Percentiles rank a stretch among this genome's conserved stretches.
phyloP scores from a whole-genome alignment of 2,888 invertebrate species.

The Polymixis flavicincta region DNA sequence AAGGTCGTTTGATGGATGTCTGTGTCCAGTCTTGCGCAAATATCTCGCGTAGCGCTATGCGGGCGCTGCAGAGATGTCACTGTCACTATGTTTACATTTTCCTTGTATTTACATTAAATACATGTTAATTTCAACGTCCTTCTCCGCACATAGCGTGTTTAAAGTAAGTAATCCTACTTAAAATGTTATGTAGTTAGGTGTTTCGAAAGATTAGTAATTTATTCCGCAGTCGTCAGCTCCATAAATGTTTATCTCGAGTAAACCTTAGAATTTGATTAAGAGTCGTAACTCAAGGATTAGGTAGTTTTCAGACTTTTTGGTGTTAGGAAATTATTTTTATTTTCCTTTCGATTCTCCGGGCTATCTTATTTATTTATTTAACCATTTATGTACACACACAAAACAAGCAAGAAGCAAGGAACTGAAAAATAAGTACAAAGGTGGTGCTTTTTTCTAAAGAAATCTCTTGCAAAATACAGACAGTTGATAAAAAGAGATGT shows the following conservation, averaged over 20 bases:
- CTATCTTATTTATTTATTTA: background rate
- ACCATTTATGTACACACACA: too few species aligned
- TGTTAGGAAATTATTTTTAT: constrained; percentile 11
- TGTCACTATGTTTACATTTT: constrained; percentile 78
- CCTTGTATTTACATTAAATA: constrained; percentile 81
- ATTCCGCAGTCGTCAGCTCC: constrained; percentile 55
- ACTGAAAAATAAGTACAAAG: too few species aligned
- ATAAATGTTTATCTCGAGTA: constrained; percentile 63
- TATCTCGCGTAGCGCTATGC: constrained; percentile 55
- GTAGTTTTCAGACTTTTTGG: background rate
- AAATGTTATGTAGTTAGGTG: constrained; percentile 45
- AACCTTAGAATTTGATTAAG: constrained; percentile 47
- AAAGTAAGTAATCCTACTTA: constrained; percentile 60
- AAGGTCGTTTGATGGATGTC: constrained; percentile 86
- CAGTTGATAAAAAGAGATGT: too few species aligned
- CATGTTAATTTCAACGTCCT: constrained; percentile 80
- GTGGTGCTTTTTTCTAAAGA: too few species aligned
- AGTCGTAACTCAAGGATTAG: constrained; percentile 32
- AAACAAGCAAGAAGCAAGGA: too few species aligned
- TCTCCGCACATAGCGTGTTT: constrained; percentile 65
- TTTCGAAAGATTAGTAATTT: constrained; percentile 62
- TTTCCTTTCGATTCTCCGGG: background rate
- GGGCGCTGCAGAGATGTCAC: constrained; percentile 60
- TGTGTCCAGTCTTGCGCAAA: constrained; percentile 82
- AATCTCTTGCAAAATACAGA: too few species aligned